Base-by-base conservation (phyloP, 2,888 invertebrate genomes). In the Piscicola geometra region DNA sequence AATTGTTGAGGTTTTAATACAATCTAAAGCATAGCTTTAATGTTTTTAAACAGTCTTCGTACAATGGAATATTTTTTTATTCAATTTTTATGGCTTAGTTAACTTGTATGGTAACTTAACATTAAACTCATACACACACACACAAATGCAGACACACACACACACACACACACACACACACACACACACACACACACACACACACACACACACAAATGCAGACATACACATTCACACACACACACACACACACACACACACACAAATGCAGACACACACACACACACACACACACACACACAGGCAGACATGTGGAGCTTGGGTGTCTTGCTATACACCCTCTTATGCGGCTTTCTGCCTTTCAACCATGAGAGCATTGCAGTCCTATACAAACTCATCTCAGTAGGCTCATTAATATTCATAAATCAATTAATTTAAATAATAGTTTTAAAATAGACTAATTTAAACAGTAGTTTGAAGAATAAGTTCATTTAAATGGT, bases 301-400 rank as follows among this genome's bases (percentile, higher is more conserved):
- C 80, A 89, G 89, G 90, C 90, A 68, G 92, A 92, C 85, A 88
- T 93, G 71, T 92, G 92, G 92, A 91, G 91, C 77, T 90, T 92
- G 90, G 92, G 92, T 25, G 91, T 92, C 0, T 85, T 93, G 75
- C 86, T 92, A 15, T 92, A 91, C 85, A 91, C 92, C 9, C 86
- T 92, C 67, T 85, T 93, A 30, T 90, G 90, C 84, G 92, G 92
- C 28, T 90, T 88, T 82, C 87, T 92, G 71, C 92, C 92, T 0
- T 92, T 93, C 85, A 92, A 92, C 85, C 92, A 91, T 85, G 89
- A 90, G 78, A 91, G 89, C 82, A 89, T 91, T 80, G 88, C 89
- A 79, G 87, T 86, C 78, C 85, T 92, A 21, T 91, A 91, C 82
- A 89, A 88, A 83, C 91, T 91, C 86, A 91, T 92, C 81, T 87